A percentile compares a stretch with the other conserved stretches of the same genome.
Conservation (phyloP, 1,140 invertebrate species). For the Temnothorax nylanderi region DNA sequence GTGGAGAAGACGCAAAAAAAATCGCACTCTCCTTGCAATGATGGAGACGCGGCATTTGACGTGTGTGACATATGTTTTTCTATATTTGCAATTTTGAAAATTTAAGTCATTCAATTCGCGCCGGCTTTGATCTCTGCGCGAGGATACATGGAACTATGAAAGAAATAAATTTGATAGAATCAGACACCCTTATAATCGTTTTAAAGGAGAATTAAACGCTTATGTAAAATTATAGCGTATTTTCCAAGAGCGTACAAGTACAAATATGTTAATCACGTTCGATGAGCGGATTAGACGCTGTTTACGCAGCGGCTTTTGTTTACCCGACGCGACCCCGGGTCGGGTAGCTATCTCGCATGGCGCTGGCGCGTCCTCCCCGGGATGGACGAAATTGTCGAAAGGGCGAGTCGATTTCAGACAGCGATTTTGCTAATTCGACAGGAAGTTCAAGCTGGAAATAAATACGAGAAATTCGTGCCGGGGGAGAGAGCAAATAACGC, state of each 20-base stretch:
- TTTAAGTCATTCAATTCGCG: background rate
- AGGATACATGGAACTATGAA: background rate
- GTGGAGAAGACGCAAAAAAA: background rate
- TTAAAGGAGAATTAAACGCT: background rate
- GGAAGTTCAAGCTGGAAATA: constrained; percentile 48
- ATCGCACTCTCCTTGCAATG: background rate
- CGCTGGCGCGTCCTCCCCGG: too few relatives aligned
- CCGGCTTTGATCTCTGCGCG: background rate
- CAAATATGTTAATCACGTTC: constrained; percentile 34
- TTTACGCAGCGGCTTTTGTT: constrained; percentile 11
- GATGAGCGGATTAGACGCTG: constrained; percentile 22
- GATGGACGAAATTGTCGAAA: background rate
- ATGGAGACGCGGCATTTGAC: background rate
- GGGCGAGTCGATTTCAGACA: background rate
- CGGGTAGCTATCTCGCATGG: background rate
- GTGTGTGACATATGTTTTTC: background rate
- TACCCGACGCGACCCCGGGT: background rate
- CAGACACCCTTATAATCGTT: background rate
- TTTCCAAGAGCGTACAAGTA: background rate
- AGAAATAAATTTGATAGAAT: constrained; percentile 3
- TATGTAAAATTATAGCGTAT: background rate
- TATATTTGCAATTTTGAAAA: background rate
- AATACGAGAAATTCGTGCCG: constrained; percentile 64
- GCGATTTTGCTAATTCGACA: background rate
- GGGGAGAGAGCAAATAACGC: constrained; percentile 42